Base-by-base conservation (phyloP, 2,797 vertebrate genomes). In the Pipistrellus kuhlii region DNA sequence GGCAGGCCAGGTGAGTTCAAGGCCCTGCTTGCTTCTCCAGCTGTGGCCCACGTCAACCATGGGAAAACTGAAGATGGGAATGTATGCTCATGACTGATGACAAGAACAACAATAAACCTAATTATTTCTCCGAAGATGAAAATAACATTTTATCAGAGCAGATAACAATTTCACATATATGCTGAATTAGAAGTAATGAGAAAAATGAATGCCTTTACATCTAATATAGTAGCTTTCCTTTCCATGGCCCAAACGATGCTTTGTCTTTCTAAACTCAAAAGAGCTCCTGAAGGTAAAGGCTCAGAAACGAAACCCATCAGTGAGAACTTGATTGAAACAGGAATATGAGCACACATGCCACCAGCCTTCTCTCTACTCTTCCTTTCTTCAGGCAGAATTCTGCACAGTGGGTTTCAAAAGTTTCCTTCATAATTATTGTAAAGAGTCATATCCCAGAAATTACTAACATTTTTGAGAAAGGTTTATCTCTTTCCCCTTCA, bases 331-430 rank as follows among this genome's bases (percentile, higher is more conserved):
- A 97, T 93, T 90, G 38, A 69, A 95, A 90, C 8, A 46, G 95
- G 94, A 97, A 96, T 97, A 95, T 83, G 88, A 94, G 94, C 12
- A n/a, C 83, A 94, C 86, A 57, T 2, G 55, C 85, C 91, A 87
- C 69, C 41, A 46, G 89, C 85, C 8, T 38, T 66, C 86, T 88
- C 35, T 21, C 51, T 44, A 30, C 21, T 53, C 48, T 32, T 32
- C n/a, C 90, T 38, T 73, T 78, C 93, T 88, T 75, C 6, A 68
- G 90, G 90, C 82, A 96, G 90, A 68, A 91, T 75, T 96, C 85
- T 48, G 51, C 48, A 35, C 62, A 66, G 66, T 17, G 21, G 66
- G 88, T 64, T 84, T 73, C 46, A 59, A 78, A 87, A 57, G 75
- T 17, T 80, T 82, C 48, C 57, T 46, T 64, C 21, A 2, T 68